Base-by-base conservation (phyloP, 2,888 invertebrate genomes). In the Hyppa rectilinea region DNA sequence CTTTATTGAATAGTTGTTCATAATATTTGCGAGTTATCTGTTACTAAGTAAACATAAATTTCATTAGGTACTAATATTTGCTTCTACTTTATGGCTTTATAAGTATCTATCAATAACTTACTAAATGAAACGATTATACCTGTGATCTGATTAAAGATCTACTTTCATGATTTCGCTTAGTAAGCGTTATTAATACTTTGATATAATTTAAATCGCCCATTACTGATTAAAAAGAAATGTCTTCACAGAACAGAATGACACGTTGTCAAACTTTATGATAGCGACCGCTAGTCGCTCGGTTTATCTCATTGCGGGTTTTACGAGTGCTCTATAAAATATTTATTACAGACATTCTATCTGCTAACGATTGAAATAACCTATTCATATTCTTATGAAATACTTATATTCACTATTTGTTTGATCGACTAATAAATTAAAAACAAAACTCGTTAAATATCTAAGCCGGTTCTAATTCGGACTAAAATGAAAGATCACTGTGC, bases 351-450 rank as follows among this genome's bases (percentile, higher is more conserved):
- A 86, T 92, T 92, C 93, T 93, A 94, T 93, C 92, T 91, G 82
- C 88, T 90, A 92, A 91, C 89, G 92, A 92, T 94, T 91, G 87
- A 92, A 93, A 92, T 89, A 88, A 90, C 88, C 90, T 88, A 91
- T 91, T 93, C 92, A 94, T 94, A 93, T 91, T 92, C 90, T 90
- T 92, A 94, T 94, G 92, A 93, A 92, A 93, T 91, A 91, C 87
- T 81, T 79, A 87, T 87, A 87, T 89, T 88, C 87, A 87, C 81
- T 89, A 88, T 92, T 91, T 92, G 91, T 92, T 92, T 91, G 88
- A 85, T 88, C 87, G 84, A 77, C 84, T 91, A 90, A 91, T 91
- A 90, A 92, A 93, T 91, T 89, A 84, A 80, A 88, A 90, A 85
- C 71, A 83, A 89, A 93, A 92, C 92, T 91, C 81, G 92, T 92